phyloP scores from a whole-genome alignment of 2,888 invertebrate genomes.

The Sisyra nigra region DNA sequence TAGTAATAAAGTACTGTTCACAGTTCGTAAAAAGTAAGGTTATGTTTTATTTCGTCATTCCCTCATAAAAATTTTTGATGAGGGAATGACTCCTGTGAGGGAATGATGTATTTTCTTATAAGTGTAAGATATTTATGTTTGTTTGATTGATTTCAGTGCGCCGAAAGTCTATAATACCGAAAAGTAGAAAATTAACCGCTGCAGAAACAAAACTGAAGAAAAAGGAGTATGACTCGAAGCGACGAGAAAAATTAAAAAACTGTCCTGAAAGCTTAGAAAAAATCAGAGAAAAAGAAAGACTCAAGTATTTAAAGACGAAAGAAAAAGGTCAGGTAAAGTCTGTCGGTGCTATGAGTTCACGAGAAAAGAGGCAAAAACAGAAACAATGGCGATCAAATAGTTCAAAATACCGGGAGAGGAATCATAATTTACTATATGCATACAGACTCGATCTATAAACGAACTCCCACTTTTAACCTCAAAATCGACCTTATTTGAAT shows the following conservation, averaged over 20 bases:
- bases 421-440: too few species aligned
- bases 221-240: slow-evolving; percentile 8
- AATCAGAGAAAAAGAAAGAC: background rate
- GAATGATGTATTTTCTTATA: background rate
- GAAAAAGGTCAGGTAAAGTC: slow-evolving; percentile 8
- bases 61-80: background rate
- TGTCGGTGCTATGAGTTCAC: slow-evolving; percentile 8
- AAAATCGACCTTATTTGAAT: too few species aligned
- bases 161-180: background rate
- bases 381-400: slow-evolving; percentile 9
- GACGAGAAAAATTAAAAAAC: slow-evolving; percentile 7
- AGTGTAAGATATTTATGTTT: background rate
- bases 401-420: background rate
- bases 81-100: slow-evolving; percentile 4
- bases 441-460: too few species aligned
- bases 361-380: slow-evolving; percentile 7
- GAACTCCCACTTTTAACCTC: too few species aligned
- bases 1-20: too few species aligned
- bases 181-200: slow-evolving; percentile 5
- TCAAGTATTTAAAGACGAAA: slow-evolving; percentile 6
- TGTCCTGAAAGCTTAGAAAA: slow-evolving; percentile 6
- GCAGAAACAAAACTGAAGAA: slow-evolving; percentile 9
- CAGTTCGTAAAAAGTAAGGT: too few species aligned
- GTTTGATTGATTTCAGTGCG: background rate
- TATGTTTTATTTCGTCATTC: too few species aligned